These are phyloP conservation scores for Nebria ingens DNA, from an alignment of 1,140 invertebrate genomes.

Conservation along the genomic window DNA sequence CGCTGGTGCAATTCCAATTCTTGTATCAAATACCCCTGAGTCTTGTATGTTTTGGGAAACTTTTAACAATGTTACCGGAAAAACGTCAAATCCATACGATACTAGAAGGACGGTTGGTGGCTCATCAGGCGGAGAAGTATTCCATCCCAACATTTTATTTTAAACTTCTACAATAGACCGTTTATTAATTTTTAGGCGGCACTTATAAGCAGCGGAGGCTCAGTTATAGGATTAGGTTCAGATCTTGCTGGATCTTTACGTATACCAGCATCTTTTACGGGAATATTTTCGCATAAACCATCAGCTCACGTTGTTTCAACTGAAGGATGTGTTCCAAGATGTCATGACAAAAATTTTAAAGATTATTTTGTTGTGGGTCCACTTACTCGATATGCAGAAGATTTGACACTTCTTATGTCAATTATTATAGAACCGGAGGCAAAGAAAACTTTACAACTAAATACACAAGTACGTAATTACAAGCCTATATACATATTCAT, in stretches of 20 bases:
- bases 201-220: conserved; percentile 57
- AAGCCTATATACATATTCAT: conserved; percentile 1
- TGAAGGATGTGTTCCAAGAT: conserved; percentile 46
- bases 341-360: conserved; percentile 31
- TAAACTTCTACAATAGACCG: too few species aligned
- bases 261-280: conserved; percentile 73
- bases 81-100: conserved; percentile 72
- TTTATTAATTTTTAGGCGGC: conserved; percentile 41
- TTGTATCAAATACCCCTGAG: conserved; percentile 75
- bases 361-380: conserved; percentile 51
- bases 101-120: conserved; percentile 52
- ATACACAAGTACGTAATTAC: conserved; percentile 18
- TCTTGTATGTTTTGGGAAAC: conserved; percentile 60
- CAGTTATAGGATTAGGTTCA: conserved; percentile 71
- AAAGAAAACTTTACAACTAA: conserved; percentile 17
- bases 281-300: conserved; percentile 81
- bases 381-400: conserved; percentile 65
- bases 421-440: conserved; percentile 22
- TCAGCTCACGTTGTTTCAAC: conserved; percentile 52
- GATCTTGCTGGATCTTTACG: conserved; percentile 82
- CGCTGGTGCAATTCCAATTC: conserved; percentile 67
- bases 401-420: conserved; percentile 54
- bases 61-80: conserved; percentile 56
- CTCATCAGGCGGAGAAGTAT: conserved; percentile 66
- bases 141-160: too few species aligned